These are phyloP conservation scores for Platycnemis pennipes DNA, from an alignment of 2,888 invertebrate genomes.

Conservation along the genomic window DNA sequence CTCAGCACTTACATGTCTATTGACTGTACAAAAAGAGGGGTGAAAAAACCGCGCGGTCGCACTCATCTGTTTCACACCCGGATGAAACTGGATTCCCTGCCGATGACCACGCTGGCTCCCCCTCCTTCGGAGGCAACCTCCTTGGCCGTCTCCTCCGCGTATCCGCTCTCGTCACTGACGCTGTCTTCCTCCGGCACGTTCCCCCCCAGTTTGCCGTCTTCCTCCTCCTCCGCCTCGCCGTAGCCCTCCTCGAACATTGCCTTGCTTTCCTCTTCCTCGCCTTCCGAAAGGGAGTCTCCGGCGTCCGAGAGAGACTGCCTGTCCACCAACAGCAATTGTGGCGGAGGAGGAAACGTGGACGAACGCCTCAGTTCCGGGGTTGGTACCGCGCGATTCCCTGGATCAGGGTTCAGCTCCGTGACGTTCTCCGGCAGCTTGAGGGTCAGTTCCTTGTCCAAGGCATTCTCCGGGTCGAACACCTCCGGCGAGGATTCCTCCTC, in stretches of 20 bases:
- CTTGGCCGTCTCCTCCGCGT: slow-evolving; percentile 55
- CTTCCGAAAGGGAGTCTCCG: slow-evolving; percentile 49
- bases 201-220: not conserved
- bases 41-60: not conserved
- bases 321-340: slow-evolving; percentile 29
- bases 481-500: slow-evolving; percentile 31
- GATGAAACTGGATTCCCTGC: slow-evolving; percentile 20
- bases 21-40: not conserved
- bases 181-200: slow-evolving; percentile 51
- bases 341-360: not conserved
- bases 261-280: slow-evolving; percentile 44
- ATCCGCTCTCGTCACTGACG: slow-evolving; percentile 60
- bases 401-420: slow-evolving; percentile 49
- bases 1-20: not conserved
- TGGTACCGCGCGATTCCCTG: not conserved
- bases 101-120: slow-evolving; percentile 35
- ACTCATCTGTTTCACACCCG: not conserved
- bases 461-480: not conserved
- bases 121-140: slow-evolving; percentile 37
- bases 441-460: not conserved
- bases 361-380: slow-evolving; percentile 1
- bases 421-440: not conserved
- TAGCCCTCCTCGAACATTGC: slow-evolving; percentile 29
- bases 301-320: slow-evolving; percentile 53
- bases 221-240: slow-evolving; percentile 38